Evolutionary conservation across 2,797 vertebrate species (phyloP).

Genomic region (Tolypeutes matacus): DNA sequence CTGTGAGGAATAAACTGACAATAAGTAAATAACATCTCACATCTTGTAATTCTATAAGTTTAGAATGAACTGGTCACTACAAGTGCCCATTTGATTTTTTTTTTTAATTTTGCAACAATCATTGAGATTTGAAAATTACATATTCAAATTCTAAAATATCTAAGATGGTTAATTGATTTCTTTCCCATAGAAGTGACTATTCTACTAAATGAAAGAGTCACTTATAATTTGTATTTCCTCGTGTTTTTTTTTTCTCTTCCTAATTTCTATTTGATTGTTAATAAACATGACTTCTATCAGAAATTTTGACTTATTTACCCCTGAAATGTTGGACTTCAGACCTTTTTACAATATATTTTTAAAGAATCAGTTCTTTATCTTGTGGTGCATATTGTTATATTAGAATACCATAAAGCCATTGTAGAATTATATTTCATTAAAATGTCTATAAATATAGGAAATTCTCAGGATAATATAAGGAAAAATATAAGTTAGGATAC

Average conservation of each 20-base stretch:
- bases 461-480: not conserved
- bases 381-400: not conserved
- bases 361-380: not conserved
- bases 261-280: not conserved
- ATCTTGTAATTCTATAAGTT: not conserved
- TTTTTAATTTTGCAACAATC: not conserved
- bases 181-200: not conserved
- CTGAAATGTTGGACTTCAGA: not conserved
- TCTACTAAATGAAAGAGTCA: not conserved
- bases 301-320: not conserved
- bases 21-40: too few relatives aligned
- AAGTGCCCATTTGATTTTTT: not conserved
- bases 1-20: too few relatives aligned
- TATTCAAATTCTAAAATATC: not conserved
- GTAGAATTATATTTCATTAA: not conserved
- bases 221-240: not conserved
- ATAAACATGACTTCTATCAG: not conserved
- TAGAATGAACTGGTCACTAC: not conserved
- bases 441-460: not conserved
- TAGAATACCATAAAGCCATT: not conserved
- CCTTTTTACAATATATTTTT: not conserved
- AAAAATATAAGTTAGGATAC: not conserved
- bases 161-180: not conserved
- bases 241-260: not conserved
- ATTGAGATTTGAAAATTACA: accelerated